These are phyloP conservation scores for Acrocephalus scirpaceus DNA, from an alignment of 2,797 vertebrate species.

Conservation along the genomic window DNA sequence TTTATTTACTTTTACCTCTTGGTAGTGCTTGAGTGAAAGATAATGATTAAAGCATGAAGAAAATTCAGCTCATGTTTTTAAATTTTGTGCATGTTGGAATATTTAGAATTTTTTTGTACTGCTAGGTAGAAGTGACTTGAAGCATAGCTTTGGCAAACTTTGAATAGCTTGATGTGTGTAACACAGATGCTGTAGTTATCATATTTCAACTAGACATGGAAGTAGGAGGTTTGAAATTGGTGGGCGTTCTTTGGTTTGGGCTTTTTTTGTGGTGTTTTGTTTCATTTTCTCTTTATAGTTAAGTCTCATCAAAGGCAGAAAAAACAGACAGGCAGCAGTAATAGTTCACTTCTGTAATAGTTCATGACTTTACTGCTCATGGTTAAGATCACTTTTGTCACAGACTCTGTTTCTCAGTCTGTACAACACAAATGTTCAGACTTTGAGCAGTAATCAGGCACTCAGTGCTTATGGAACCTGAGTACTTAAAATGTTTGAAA, in stretches of 20 bases:
- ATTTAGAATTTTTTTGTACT: neutral
- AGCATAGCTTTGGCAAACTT: neutral
- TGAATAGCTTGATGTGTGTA: neutral
- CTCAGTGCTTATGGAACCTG: rapidly evolving
- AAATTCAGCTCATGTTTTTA: neutral
- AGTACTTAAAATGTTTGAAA: neutral
- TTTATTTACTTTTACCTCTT: neutral
- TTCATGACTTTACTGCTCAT: neutral
- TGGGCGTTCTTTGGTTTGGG: neutral
- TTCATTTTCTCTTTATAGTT: neutral
- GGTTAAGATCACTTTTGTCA: neutral
- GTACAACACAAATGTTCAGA: neutral
- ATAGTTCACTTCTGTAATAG: neutral
- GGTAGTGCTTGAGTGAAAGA: neutral
- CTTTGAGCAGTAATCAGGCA: neutral
- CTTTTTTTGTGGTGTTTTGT: neutral
- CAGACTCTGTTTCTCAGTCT: neutral
- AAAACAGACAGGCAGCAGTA: neutral
- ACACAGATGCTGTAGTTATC: neutral
- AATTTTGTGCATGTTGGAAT: neutral
- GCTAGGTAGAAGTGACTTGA: neutral
- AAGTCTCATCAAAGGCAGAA: neutral
- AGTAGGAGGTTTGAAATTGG: neutral
- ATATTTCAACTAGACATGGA: neutral
- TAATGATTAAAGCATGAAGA: neutral